phyloP scores from a whole-genome alignment of 2,113 vertebrate species.

The Camelus dromedarius region DNA sequence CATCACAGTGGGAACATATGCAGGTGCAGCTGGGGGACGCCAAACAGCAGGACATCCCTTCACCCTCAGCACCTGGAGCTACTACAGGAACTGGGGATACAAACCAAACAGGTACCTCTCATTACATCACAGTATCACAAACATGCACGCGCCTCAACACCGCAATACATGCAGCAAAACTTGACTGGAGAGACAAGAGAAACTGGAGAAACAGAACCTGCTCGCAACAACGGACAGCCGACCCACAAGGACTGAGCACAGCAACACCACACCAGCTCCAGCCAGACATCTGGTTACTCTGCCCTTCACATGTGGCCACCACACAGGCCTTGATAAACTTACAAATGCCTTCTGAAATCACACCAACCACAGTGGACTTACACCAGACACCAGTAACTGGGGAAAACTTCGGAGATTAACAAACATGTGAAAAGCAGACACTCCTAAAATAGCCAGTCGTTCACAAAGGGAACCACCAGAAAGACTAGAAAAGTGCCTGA shows the following conservation, averaged over 20 bases:
- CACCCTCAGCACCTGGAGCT: not conserved
- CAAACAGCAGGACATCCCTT: not conserved
- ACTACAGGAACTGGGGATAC: not conserved
- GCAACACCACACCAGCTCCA: not conserved
- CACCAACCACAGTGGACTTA: not conserved
- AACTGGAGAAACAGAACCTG: too few species aligned
- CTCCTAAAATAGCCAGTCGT: not conserved
- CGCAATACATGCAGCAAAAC: not conserved
- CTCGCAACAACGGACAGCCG: too few species aligned
- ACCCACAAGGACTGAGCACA: too few species aligned
- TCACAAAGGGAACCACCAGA: not conserved
- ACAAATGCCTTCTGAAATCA: not conserved
- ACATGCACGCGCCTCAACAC: not conserved
- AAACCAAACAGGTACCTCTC: not conserved
- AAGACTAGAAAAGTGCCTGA: not conserved
- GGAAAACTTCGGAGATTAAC: not conserved
- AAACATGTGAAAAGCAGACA: not conserved
- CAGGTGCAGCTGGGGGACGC: not conserved
- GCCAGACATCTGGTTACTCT: not conserved
- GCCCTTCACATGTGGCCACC: not conserved
- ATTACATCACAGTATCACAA: not conserved
- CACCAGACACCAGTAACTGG: not conserved
- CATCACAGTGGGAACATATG: not conserved
- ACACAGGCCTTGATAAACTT: not conserved
- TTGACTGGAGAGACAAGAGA: not conserved